Evolutionary conservation across 2,888 invertebrate genomes (phyloP), one percentile per base, ranked within the genome.

Genomic region (Nomada ruficornis): DNA sequence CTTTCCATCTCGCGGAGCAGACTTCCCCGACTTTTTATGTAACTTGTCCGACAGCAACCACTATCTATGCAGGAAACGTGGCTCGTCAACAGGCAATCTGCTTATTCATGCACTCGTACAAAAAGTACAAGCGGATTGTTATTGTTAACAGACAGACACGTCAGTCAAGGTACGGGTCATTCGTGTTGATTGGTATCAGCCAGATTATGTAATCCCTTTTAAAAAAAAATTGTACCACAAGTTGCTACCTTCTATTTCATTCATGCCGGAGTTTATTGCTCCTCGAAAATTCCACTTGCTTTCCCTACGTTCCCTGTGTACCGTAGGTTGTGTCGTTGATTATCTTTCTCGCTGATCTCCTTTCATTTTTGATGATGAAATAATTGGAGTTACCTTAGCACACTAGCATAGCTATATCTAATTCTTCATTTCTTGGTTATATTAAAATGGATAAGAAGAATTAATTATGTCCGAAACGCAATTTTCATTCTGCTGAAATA

Each of bases 1-100:
- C 59, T 26, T 29, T 55, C 54, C 26, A 63, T 75, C 59, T 63
- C 18, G 11, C 18, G 3, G n/a, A 54, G 11, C 57, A 2, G n/a
- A 62, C 15, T 20, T 55, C 54, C 18, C 44, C n/a, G 44, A 26
- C 54, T 77, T 81, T 47, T 81, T 81, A 78, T 68, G 29, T 81
- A 73, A 73, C 59, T 42, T 26, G 52, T 11, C 29, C 55, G 55
- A 57, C 54, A 54, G 52, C 75, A 65, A 62, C 63, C 60, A 29
- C 68, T 80, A 76, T 80, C 80, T 77, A 47, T n/a, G 13, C 64
- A 75, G 82, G 72, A 82, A 82, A 76, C 57, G 75, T 44, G 63
- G 47, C 36, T 68, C 67, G 72, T 67, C 82, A 65, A 82, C 71
- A 42, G 65, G 65, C 60, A 77, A 83, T 73, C 65, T 81, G 72